Evolutionary conservation across 2,888 invertebrate species (phyloP), one percentile per base, ranked within the genome.

Genomic region (Alloplasta piceator): DNA sequence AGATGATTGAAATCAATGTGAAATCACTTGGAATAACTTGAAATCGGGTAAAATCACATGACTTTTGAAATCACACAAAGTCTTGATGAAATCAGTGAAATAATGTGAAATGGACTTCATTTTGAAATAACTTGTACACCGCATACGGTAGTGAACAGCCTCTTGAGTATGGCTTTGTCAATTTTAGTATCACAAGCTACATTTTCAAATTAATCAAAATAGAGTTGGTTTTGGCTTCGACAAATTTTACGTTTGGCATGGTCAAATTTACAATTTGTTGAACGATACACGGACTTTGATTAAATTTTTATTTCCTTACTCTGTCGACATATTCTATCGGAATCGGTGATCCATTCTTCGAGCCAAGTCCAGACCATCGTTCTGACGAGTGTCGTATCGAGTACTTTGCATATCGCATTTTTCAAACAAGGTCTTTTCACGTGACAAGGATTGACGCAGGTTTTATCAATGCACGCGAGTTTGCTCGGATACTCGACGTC

Each of bases 351-450:
- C 94, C 95, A 97, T 61, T 97, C 96, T 86, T 96, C 96, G 0
- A 97, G 97, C 88, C 98, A 98, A 76, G 96, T 96, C 90, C 98
- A 98, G 61, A 97, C 96, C 95, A 98, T 95, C 4, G 98, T 98
- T 84, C 97, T 93, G 70, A 98, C 96, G 16, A 98, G 98, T 55
- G 96, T 94, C 78, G 97, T 97, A 88, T 98, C 97, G 12, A 97
- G 93, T 9, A 98, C 97, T 76, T 95, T 95, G 91, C 98, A 98
- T 70, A 95, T 94, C 4, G 97, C 96, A 71, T 95, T 95, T 76
- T 94, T 93, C 64, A 95, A 94, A 87, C 98, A 98, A 0, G 98
- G 98, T 86, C 95, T 95, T 14, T 97, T 93, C 88, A 94, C 95
- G 10, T 93, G 93, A 90, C 97, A 97, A 38, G 97, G 97, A 91